Conservation (phyloP, 2,888 invertebrate genomes). For the Campoletis raptor region DNA sequence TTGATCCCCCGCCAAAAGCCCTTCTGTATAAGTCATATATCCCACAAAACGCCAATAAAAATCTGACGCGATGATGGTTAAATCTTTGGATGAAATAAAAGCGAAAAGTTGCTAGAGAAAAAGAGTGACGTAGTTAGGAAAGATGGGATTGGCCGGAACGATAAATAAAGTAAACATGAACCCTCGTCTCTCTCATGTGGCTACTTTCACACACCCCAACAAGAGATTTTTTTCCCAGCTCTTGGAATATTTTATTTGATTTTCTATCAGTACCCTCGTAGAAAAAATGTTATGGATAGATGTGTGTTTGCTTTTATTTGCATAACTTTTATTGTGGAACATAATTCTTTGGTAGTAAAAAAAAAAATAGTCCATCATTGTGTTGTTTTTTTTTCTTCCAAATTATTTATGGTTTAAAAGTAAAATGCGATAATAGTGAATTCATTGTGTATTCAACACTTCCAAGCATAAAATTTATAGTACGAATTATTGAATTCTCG, state of each 20-base stretch:
- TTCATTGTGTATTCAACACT: neutral
- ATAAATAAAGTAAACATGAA: conserved; percentile 71
- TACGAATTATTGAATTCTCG: neutral
- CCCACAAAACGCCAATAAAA: conserved; percentile 80
- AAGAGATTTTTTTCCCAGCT: conserved; percentile 57
- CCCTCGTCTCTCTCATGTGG: conserved; percentile 53
- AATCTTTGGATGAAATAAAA: conserved; percentile 76
- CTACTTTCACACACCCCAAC: conserved; percentile 52
- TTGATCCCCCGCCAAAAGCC: conserved; percentile 56
- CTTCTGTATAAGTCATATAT: conserved; percentile 56
- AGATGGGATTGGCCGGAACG: conserved; percentile 46
- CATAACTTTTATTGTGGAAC: neutral
- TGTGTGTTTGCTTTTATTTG: neutral
- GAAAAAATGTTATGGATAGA: neutral
- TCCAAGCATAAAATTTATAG: neutral
- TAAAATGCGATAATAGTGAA: neutral
- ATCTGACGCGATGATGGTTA: conserved; percentile 77
- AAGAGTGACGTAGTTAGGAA: conserved; percentile 27
- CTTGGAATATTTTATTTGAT: conserved; percentile 30
- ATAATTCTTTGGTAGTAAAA: neutral
- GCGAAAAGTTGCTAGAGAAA: conserved; percentile 38
- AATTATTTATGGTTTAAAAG: neutral
- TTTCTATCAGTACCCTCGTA: conserved; percentile 8
- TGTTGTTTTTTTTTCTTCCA: neutral
- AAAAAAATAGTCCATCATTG: neutral